Evolutionary conservation across 2,797 vertebrate species (phyloP).

Genomic region (Sebastes matsubarae): DNA sequence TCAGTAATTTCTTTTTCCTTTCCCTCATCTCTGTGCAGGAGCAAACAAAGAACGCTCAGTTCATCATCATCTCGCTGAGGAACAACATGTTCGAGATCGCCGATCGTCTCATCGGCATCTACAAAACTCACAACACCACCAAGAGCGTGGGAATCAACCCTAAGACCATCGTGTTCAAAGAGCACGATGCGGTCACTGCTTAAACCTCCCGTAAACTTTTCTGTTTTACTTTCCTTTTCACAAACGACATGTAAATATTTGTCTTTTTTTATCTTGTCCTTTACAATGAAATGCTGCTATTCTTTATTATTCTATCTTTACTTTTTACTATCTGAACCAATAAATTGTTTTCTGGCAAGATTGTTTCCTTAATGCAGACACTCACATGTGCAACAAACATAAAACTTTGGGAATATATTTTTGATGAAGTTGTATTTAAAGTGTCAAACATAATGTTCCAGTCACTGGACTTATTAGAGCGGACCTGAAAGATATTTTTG

Average conservation of each 20-base stretch:
- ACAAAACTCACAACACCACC: constrained; percentile 95
- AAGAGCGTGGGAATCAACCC: constrained; percentile 95
- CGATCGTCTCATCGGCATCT: constrained; percentile 95
- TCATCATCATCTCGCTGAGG: constrained; percentile 97
- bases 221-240: not conserved
- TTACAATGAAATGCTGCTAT: constrained; percentile 63
- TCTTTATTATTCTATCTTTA: constrained; percentile 3
- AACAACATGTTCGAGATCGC: constrained; percentile 99
- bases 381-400: not conserved
- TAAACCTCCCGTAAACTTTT: not conserved
- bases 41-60: constrained; percentile 98
- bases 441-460: not conserved
- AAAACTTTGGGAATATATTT: not conserved
- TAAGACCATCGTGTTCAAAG: constrained; percentile 88
- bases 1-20: not conserved
- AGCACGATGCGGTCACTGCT: constrained; percentile 65
- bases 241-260: constrained; percentile 54
- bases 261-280: constrained; percentile 1
- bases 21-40: constrained; percentile 82
- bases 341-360: constrained; percentile 32
- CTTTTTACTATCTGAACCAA: constrained; percentile 27
- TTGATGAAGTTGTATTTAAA: not conserved
- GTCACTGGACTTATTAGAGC: not conserved
- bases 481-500: not conserved
- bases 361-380: not conserved